A percentile compares a stretch with the other conserved stretches of the same genome.
Evolutionary conservation across 2,113 vertebrate species (phyloP).

Genomic region (Falco punctatus): DNA sequence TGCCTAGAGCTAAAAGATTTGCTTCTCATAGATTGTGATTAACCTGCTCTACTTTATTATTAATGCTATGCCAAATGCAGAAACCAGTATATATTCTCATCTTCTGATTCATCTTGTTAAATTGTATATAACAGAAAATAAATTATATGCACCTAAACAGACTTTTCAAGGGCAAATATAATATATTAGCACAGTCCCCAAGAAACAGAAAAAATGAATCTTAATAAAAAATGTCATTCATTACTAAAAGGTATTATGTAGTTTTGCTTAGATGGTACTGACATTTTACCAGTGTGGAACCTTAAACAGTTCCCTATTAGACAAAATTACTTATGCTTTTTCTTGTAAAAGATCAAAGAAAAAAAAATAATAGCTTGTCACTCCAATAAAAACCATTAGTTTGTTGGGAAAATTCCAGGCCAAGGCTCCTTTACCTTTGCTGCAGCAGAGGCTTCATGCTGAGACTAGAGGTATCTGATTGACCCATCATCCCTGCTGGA

Average conservation of each 20-base stretch:
- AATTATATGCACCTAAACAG: not conserved
- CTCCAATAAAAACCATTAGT: slow-evolving; percentile 60
- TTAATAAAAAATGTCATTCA: not conserved
- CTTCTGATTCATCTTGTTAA: not conserved
- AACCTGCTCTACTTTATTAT: not conserved
- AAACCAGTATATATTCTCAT: not conserved
- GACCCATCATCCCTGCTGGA: slow-evolving; percentile 73
- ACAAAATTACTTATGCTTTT: slow-evolving; percentile 34
- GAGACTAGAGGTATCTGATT: slow-evolving; percentile 70
- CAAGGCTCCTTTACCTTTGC: slow-evolving; percentile 52
- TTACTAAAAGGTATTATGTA: not conserved
- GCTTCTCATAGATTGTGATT: not conserved
- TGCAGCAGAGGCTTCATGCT: slow-evolving; percentile 56
- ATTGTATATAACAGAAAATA: slow-evolving; percentile 10
- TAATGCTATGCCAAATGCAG: slow-evolving; percentile 5
- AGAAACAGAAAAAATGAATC: not conserved
- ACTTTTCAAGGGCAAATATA: slow-evolving; percentile 24
- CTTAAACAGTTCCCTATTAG: not conserved
- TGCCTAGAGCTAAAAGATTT: not conserved
- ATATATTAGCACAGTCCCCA: not conserved
- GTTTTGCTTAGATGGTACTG: not conserved
- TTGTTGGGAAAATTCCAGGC: slow-evolving; percentile 74
- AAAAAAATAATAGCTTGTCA: slow-evolving; percentile 4
- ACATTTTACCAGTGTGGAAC: slow-evolving; percentile 11
- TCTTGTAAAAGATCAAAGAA: slow-evolving; percentile 34